Evolutionary conservation across 2,113 vertebrate genomes (phyloP).

Genomic region (Sterrhoptilus dennistouni): DNA sequence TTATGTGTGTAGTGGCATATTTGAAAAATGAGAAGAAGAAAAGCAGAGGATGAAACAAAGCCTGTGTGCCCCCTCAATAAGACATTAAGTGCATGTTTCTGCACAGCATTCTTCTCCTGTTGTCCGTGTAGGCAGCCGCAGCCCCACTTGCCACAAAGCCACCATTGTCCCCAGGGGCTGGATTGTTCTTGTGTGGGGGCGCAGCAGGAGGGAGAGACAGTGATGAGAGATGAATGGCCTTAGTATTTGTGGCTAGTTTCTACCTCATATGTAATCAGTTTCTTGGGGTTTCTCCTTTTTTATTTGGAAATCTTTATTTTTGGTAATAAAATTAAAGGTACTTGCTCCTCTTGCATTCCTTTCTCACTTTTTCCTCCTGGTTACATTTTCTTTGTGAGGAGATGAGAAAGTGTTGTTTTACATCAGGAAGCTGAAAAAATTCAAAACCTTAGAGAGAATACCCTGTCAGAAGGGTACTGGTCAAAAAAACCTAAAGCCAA

Average conservation of each 20-base stretch:
- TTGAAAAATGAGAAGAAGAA: slow-evolving; percentile 8
- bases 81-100: background rate
- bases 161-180: slow-evolving; percentile 31
- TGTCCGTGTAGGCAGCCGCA: slow-evolving; percentile 1
- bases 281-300: background rate
- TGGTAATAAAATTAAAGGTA: background rate
- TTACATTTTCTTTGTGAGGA: background rate
- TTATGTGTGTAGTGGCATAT: background rate
- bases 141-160: slow-evolving; percentile 17
- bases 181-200: background rate
- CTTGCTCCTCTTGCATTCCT: background rate
- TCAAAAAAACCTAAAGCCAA: background rate
- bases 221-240: slow-evolving; percentile 24
- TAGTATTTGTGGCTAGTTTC: background rate
- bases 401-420: background rate
- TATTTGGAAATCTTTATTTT: background rate
- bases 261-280: background rate
- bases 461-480: background rate
- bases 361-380: background rate
- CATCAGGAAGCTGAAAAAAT: background rate
- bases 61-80: background rate
- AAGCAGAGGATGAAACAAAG: slow-evolving; percentile 18
- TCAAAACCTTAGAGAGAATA: background rate
- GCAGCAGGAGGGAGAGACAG: background rate
- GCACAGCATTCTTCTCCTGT: slow-evolving; percentile 19